Evolutionary conservation across 2,113 vertebrate genomes (phyloP).

Genomic region (western clawed frog (Xenopus tropicalis)): DNA sequence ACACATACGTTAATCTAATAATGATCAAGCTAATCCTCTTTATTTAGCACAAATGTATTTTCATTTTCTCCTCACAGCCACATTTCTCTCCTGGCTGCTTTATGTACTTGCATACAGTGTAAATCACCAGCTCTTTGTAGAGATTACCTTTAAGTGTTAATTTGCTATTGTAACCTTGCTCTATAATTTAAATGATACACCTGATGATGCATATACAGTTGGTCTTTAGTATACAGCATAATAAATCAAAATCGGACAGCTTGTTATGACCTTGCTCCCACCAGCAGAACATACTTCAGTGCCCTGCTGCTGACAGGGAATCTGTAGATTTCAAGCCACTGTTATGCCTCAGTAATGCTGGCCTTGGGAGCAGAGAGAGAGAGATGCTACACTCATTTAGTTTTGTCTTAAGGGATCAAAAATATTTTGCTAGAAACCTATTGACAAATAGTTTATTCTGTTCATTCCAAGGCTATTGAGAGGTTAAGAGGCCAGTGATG

Average conservation of each 20-base stretch:
- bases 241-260: slow-evolving; percentile 26
- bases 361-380: slow-evolving; percentile 29
- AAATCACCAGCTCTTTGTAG: too few relatives aligned
- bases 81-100: too few relatives aligned
- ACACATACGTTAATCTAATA: too few relatives aligned
- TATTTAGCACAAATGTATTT: too few relatives aligned
- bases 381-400: slow-evolving; percentile 6
- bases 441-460: too few relatives aligned
- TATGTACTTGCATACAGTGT: too few relatives aligned
- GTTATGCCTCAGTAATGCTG: slow-evolving; percentile 29
- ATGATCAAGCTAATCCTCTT: too few relatives aligned
- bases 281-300: slow-evolving; percentile 16
- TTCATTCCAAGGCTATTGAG: too few relatives aligned
- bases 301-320: slow-evolving; percentile 28
- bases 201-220: slow-evolving; percentile 7
- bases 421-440: slow-evolving; percentile 1
- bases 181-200: slow-evolving; percentile 29
- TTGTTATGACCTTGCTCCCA: slow-evolving; percentile 36
- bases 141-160: not conserved
- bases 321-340: slow-evolving; percentile 19
- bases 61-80: too few relatives aligned
- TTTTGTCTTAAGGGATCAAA: slow-evolving; percentile 18
- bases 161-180: slow-evolving; percentile 12
- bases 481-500: too few relatives aligned
- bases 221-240: slow-evolving; percentile 23